Evolutionary conservation across 2,113 vertebrate genomes (phyloP).

Genomic region (Sturnus vulgaris): DNA sequence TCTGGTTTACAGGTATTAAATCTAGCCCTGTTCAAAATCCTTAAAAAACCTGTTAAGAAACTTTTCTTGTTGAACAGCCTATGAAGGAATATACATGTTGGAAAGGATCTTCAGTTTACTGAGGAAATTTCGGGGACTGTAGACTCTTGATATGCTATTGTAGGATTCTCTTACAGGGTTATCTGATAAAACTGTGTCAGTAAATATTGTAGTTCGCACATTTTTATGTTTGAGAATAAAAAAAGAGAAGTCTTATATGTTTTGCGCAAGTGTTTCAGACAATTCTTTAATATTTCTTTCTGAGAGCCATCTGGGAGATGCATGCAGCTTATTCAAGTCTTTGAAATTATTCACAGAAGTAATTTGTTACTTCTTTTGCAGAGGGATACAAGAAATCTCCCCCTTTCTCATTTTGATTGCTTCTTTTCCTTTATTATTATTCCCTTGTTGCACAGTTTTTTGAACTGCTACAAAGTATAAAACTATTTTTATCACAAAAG

Average conservation of each 20-base stretch:
- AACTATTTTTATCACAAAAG: conserved; percentile 68
- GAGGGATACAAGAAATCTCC: conserved; percentile 37
- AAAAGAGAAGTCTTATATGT: neutral
- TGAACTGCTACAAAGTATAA: conserved; percentile 41
- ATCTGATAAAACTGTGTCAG: neutral
- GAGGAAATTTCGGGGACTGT: neutral
- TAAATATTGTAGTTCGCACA: conserved; percentile 42
- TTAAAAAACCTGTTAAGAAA: neutral
- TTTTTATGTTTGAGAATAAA: conserved; percentile 27
- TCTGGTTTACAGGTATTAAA: neutral
- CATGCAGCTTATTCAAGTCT: conserved; percentile 31
- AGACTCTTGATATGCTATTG: neutral
- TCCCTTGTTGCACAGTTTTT: conserved; percentile 51
- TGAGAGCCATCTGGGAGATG: conserved; percentile 34
- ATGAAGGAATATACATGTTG: neutral
- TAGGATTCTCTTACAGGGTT: neutral
- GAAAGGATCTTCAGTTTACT: neutral
- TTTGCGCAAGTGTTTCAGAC: conserved; percentile 31
- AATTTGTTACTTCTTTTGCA: conserved; percentile 55
- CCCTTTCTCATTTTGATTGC: conserved; percentile 59
- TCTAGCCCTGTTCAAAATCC: neutral
- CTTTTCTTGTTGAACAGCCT: neutral
- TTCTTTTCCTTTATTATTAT: conserved; percentile 61
- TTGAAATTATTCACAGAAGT: conserved; percentile 65
- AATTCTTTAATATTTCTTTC: conserved; percentile 12